These are phyloP conservation scores for Cygnus buccinator DNA, from an alignment of 2,113 vertebrate species.

Conservation along the genomic window DNA sequence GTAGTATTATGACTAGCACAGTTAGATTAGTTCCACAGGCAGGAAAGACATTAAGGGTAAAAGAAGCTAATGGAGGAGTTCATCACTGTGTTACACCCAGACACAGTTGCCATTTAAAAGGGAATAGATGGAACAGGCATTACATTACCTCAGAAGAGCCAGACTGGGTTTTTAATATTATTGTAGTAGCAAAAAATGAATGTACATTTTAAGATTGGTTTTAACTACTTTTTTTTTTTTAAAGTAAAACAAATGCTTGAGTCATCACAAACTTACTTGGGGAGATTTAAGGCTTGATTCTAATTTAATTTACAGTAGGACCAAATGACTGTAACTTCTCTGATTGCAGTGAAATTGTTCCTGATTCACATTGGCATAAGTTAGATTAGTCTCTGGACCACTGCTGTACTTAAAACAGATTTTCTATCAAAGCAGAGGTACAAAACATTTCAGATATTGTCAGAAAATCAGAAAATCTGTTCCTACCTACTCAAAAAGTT, in stretches of 20 bases:
- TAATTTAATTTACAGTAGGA: constrained; percentile 36
- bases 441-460: constrained; percentile 55
- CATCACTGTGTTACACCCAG: constrained; percentile 17
- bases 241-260: constrained; percentile 45
- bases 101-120: constrained; percentile 44
- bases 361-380: not conserved
- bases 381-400: not conserved
- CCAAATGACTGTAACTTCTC: constrained; percentile 23
- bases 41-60: constrained; percentile 73
- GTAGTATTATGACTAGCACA: constrained; percentile 68
- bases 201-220: constrained; percentile 8
- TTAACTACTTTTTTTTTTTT: constrained; percentile 7
- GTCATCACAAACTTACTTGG: constrained; percentile 49
- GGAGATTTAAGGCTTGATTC: constrained; percentile 61
- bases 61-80: constrained; percentile 71
- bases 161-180: not conserved
- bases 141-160: constrained; percentile 25
- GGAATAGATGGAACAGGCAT: constrained; percentile 45
- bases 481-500: constrained; percentile 22
- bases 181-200: constrained; percentile 35
- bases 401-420: constrained; percentile 38
- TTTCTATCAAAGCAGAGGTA: constrained; percentile 64
- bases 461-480: constrained; percentile 64
- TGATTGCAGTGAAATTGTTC: constrained; percentile 22
- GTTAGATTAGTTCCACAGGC: constrained; percentile 75